Percentiles rank a stretch among this genome's conserved stretches.
These are phyloP conservation scores for Sardinella longiceps DNA, from an alignment of 2,797 vertebrate species.

Conservation along the genomic window DNA sequence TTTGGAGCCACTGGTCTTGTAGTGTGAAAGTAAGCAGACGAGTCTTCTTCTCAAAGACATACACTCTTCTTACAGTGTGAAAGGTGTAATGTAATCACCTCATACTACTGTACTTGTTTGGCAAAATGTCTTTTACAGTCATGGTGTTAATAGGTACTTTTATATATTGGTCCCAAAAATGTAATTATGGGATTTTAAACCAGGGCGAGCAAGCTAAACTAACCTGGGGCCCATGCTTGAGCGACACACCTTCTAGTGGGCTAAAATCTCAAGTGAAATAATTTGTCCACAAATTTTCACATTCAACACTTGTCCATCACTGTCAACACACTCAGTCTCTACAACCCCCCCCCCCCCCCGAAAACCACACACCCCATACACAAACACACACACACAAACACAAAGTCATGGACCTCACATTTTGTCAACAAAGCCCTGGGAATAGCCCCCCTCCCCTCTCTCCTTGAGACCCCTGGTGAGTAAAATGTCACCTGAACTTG, in stretches of 20 bases:
- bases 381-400: constrained; percentile 28
- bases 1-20: not conserved
- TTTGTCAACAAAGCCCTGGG: constrained; percentile 6
- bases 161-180: no score
- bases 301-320: not conserved
- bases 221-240: not conserved
- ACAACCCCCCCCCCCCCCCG: no score
- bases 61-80: not conserved
- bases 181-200: no score
- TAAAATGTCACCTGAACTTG: constrained; percentile 13
- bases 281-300: not conserved
- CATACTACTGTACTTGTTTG: not conserved
- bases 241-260: not conserved
- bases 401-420: not conserved
- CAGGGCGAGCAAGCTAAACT: no score
- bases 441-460: not conserved
- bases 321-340: not conserved
- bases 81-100: not conserved
- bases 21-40: not conserved
- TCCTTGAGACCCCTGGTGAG: not conserved
- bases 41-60: not conserved
- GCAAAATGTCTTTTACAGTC: not conserved
- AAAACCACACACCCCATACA: not conserved
- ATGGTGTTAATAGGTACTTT: not conserved
- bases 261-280: not conserved